A percentile compares a stretch with the other conserved stretches of the same genome.
Evolutionary conservation across 2,888 invertebrate species (phyloP).

Genomic region (Stenodera caucasica): DNA sequence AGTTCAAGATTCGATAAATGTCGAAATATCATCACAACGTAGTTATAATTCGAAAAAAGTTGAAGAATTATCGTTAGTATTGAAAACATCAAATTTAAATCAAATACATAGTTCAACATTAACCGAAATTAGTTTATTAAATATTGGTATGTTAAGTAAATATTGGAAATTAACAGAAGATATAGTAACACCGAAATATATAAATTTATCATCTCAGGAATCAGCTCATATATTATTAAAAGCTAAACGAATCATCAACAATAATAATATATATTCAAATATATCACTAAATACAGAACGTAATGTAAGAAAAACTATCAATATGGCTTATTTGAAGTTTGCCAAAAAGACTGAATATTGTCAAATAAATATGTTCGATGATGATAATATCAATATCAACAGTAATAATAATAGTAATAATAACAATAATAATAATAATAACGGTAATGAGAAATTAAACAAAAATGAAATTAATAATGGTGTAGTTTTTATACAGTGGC

Average conservation of each 20-base stretch:
- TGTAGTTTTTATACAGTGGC: slow-evolving; percentile 52
- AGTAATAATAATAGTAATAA: slow-evolving; percentile 7
- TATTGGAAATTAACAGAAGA: slow-evolving; percentile 61
- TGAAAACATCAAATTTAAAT: slow-evolving; percentile 71
- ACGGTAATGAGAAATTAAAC: slow-evolving; percentile 32
- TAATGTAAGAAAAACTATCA: slow-evolving; percentile 38
- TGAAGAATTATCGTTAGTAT: slow-evolving; percentile 67
- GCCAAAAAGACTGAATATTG: slow-evolving; percentile 54
- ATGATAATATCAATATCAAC: slow-evolving; percentile 28
- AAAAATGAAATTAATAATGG: slow-evolving; percentile 44
- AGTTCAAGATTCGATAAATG: slow-evolving; percentile 64
- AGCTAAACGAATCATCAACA: slow-evolving; percentile 48
- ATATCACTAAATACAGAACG: slow-evolving; percentile 46
- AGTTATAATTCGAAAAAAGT: slow-evolving; percentile 53
- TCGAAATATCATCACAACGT: slow-evolving; percentile 57
- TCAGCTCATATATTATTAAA: slow-evolving; percentile 60
- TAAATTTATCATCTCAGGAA: slow-evolving; percentile 58
- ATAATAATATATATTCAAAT: slow-evolving; percentile 48
- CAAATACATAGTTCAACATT: slow-evolving; percentile 64
- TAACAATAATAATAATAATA: slow-evolving; percentile 14
- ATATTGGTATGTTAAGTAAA: slow-evolving; percentile 64
- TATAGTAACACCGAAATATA: slow-evolving; percentile 47
- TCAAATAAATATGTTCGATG: slow-evolving; percentile 46
- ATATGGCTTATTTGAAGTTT: slow-evolving; percentile 56
- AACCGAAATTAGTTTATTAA: slow-evolving; percentile 61